Base-by-base conservation (phyloP, 2,888 invertebrate genomes). In the Torymus texanus region DNA sequence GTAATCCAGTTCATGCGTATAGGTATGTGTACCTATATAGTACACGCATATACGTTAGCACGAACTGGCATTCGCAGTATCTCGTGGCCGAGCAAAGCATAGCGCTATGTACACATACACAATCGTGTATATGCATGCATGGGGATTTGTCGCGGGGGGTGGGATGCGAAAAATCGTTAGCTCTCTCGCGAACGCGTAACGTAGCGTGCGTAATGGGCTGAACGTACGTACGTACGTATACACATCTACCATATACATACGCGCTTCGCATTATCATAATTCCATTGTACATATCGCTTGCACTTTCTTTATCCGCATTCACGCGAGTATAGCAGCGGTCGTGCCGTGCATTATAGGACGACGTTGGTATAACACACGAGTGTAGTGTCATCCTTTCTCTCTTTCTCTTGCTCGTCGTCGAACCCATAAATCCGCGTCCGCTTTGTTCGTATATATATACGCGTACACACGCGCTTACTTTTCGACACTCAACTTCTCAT, bases 401-500 rank as follows among this genome's bases (percentile, higher is more conserved):
- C 58, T 29, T 14, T 50, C 41, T 13, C 8, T 41, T 8, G 41
- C 56, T 53, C 66, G 53, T 67, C 59, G 51, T 71, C 70, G 71
- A 75, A 58, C 70, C 53, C 79, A 70, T 75, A 79, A 75, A 79
- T 71, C 68, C 51, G 41, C 29, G 51, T 21, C 50, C 66, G 62
- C 72, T 70, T 77, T 77, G 68, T 73, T 53, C 59, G 21, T 21
- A 21, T 21, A 21, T 21, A 21, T 21, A 21, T 21, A 21, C 21
- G 2, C 21, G 2, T 21, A 21, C 21, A 21, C 16, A 2, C 51
- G 51, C 58, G 71, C 63, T 59, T 74, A 61, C 74, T 29, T 41
- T 41, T 73, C 75, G 75, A 73, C 75, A 70, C 78, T 81, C 51
- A 78, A 75, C 68, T 81, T 75, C 68, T 81, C 81, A 81, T 81